Evolutionary conservation across 2,888 invertebrate species (phyloP).

Genomic region (Drosophila subsilvestris): DNA sequence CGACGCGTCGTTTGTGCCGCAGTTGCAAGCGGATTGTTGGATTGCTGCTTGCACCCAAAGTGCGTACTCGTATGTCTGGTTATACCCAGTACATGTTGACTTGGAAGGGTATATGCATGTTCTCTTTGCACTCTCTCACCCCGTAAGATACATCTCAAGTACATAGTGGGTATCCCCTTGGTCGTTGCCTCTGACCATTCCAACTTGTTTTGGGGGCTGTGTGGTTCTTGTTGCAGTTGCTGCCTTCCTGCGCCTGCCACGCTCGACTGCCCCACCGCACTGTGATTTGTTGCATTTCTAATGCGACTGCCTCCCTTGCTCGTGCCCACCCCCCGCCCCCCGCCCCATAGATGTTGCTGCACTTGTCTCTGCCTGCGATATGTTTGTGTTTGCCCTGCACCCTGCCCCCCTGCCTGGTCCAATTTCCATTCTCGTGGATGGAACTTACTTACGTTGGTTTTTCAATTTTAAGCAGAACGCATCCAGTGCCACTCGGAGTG

Average conservation of each 20-base stretch:
- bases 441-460: slow-evolving; percentile 71
- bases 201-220: slow-evolving; percentile 48
- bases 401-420: slow-evolving; percentile 20
- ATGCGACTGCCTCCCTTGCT: slow-evolving; percentile 73
- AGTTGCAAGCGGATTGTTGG: slow-evolving; percentile 31
- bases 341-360: slow-evolving; percentile 15
- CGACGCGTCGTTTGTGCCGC: slow-evolving; percentile 35
- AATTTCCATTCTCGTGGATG: slow-evolving; percentile 67
- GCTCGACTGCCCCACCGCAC: slow-evolving; percentile 52
- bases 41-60: slow-evolving; percentile 72
- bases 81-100: not conserved
- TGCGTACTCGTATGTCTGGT: slow-evolving; percentile 69
- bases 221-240: slow-evolving; percentile 61
- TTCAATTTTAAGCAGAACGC: slow-evolving; percentile 50
- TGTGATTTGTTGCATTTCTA: slow-evolving; percentile 77
- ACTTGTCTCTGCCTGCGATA: slow-evolving; percentile 57
- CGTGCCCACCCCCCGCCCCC: slow-evolving; percentile 46
- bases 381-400: slow-evolving; percentile 45
- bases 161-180: slow-evolving; percentile 5
- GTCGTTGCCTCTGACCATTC: slow-evolving; percentile 19
- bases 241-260: slow-evolving; percentile 28
- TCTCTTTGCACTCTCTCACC: too few species aligned
- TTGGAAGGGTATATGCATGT: not conserved
- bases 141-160: too few species aligned
- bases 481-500: slow-evolving; percentile 14